Percentiles rank a stretch among this genome's conserved stretches.
These are phyloP conservation scores for Zaprionus camerounensis DNA, from an alignment of 1,140 invertebrate species.

Conservation along the genomic window DNA sequence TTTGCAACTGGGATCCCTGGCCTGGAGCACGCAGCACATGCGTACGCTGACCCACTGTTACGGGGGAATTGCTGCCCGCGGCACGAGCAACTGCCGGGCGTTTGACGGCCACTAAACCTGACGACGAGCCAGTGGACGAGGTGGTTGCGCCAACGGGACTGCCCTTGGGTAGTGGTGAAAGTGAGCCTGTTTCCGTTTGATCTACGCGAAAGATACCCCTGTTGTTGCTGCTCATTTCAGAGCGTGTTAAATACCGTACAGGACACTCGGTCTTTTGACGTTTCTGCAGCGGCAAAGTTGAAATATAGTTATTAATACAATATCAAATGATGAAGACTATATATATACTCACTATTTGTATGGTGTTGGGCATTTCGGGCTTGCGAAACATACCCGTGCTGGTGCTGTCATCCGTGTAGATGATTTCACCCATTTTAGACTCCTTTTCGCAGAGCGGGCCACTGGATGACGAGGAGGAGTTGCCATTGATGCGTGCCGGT, in stretches of 20 bases:
- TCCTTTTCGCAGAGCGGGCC: conserved; percentile 24
- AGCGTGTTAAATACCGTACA: conserved; percentile 71
- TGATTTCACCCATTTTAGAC: conserved; percentile 75
- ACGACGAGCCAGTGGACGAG: not conserved
- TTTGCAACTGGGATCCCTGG: conserved; percentile 44
- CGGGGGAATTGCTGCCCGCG: conserved; percentile 49
- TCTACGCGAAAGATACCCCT: conserved; percentile 75
- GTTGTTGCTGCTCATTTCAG: conserved; percentile 58
- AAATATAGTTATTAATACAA: not conserved
- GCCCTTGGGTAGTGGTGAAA: conserved; percentile 40
- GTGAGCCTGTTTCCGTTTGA: conserved; percentile 8
- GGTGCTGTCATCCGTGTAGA: conserved; percentile 79
- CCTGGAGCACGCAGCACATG: conserved; percentile 61
- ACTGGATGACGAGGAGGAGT: conserved; percentile 42
- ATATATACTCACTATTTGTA: conserved; percentile 53
- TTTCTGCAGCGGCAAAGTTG: conserved; percentile 47
- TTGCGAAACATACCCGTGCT: conserved; percentile 80
- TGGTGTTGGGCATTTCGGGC: conserved; percentile 70
- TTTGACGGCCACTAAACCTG: conserved; percentile 28
- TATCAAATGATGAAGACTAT: not conserved
- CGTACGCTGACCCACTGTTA: conserved; percentile 60
- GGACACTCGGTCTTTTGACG: conserved; percentile 69
- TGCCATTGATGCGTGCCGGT: conserved; percentile 63
- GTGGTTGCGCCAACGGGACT: conserved; percentile 18
- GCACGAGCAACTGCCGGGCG: conserved; percentile 44